phyloP scores from a whole-genome alignment of 2,113 vertebrate genomes.

The Nyctereutes procyonoides region DNA sequence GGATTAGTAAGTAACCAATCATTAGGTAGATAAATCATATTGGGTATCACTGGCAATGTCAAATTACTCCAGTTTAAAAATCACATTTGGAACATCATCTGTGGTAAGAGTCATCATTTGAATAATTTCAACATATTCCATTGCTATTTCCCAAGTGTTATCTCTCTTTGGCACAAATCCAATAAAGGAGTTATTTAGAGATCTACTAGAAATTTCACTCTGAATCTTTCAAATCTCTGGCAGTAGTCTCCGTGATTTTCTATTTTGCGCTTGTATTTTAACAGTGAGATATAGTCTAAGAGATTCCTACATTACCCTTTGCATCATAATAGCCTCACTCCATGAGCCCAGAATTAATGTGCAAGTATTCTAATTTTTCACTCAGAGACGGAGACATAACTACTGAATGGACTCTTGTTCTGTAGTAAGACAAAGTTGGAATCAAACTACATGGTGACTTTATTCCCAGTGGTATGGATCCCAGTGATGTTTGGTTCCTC shows the following conservation, averaged over 20 bases:
- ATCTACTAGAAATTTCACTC: neutral
- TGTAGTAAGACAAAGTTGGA: neutral
- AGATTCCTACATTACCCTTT: rapidly evolving
- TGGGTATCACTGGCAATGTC: neutral
- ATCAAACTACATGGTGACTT: neutral
- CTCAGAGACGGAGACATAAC: neutral
- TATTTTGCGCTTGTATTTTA: neutral
- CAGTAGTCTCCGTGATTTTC: neutral
- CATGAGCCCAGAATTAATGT: neutral
- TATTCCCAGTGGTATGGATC: neutral
- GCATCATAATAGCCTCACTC: neutral
- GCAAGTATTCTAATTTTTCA: neutral
- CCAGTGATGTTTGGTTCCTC: neutral
- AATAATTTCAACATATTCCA: neutral
- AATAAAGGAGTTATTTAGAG: neutral
- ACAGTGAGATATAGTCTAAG: neutral
- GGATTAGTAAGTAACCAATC: neutral
- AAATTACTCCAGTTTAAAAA: neutral
- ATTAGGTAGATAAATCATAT: neutral
- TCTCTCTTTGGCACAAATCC: neutral
- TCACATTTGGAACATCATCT: neutral
- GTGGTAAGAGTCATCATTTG: neutral
- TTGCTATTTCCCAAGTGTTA: neutral
- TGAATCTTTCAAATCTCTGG: neutral
- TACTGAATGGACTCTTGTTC: neutral